phyloP scores from a whole-genome alignment of 2,888 invertebrate species.

The Lordiphosa andalusiaca region DNA sequence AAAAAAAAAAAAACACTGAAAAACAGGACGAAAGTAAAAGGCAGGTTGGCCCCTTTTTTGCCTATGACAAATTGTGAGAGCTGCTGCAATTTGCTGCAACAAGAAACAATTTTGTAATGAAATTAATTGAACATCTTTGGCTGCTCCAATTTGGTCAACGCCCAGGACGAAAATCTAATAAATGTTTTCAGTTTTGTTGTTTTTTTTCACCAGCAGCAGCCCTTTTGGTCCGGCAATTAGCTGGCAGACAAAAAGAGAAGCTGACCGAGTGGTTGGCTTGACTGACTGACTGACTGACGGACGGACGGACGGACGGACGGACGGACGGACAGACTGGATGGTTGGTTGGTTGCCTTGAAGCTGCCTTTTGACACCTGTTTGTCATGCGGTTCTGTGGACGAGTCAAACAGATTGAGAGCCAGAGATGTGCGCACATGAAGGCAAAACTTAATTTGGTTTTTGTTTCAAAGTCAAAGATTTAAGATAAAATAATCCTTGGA shows the following conservation, averaged over 20 bases:
- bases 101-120: conserved; percentile 58
- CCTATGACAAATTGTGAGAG: conserved; percentile 67
- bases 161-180: conserved; percentile 57
- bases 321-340: too few species aligned
- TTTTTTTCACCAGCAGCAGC: not conserved
- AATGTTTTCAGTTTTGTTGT: conserved; percentile 42
- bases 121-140: conserved; percentile 58
- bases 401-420: too few species aligned
- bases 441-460: too few species aligned
- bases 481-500: too few species aligned
- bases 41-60: conserved; percentile 19
- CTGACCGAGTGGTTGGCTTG: not conserved
- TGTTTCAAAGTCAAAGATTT: too few species aligned
- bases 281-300: not conserved
- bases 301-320: not conserved
- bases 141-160: conserved; percentile 52
- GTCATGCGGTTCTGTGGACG: conserved; percentile 37
- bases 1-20: too few species aligned
- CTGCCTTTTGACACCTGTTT: conserved; percentile 74
- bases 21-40: conserved; percentile 18
- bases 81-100: conserved; percentile 39
- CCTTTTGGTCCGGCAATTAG: conserved; percentile 1
- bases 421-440: conserved; percentile 8
- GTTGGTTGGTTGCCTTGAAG: conserved; percentile 14
- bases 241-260: conserved; percentile 2